Base-by-base conservation (phyloP, 1,140 invertebrate species). In the Drosophila dunni region DNA sequence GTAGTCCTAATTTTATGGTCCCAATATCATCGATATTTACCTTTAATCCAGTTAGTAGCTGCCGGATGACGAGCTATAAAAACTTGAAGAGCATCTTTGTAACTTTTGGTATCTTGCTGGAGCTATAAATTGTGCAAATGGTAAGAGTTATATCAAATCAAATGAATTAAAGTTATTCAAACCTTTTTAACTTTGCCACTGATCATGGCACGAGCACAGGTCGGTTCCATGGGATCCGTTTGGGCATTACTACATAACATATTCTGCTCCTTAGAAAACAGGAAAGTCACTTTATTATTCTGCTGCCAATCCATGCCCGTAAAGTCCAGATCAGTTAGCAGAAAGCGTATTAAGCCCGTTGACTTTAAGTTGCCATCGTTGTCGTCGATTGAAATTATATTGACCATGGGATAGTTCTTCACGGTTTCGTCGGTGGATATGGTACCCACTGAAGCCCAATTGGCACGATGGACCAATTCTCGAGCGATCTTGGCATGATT, bases 171-270 rank as follows among this genome's bases (percentile, higher is more conserved):
- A 15, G 1, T 57, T 34, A 44, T 38, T 62, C 54, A 89, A 91
- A 97, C 96, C 93, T 94, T 93, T 60, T 94, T 92, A 66, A 97
- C 94, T 86, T 94, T 94, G 42, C 96, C 96, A 24, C 94, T 94
- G 1, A 97, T 93, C 76, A 96, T 95, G 0, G 96, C 93, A 58
- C 96, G 94, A 1, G 96, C 95, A 93, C 97, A 97, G 10, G 96
- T 93, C 1, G 97, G 96, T 92, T 97, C 96, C 93, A 97, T 96
- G 0, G 96, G 95, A 91, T 97, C 96, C 65, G 94, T 95, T 51
- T 94, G 90, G 53, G 95, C 92, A 1, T 92, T 91, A 50, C 93
- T 91, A 79, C 96, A 97, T 75, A 95, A 96, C 54, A 94, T 79
- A 0, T 94, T 94, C 92, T 97, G 94, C 63, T 96, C 95, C 20